These are phyloP conservation scores for Drosophila navojoa DNA, from an alignment of 1,140 invertebrate species.

Conservation along the genomic window DNA sequence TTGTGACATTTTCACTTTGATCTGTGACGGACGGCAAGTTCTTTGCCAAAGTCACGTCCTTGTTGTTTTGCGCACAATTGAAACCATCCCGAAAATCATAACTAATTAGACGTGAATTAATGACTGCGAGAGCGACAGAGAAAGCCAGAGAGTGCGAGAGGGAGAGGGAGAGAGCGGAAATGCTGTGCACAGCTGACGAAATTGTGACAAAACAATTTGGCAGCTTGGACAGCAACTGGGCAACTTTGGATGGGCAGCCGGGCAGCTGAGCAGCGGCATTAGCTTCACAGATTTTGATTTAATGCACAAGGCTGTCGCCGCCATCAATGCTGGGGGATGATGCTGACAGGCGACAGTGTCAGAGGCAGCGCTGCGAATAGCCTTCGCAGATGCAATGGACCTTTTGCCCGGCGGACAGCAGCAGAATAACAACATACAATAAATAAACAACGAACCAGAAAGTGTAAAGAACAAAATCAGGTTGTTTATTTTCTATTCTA, in stretches of 20 bases:
- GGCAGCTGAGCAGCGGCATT: conserved; percentile 16
- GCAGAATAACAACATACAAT: neutral
- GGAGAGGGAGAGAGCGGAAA: conserved; percentile 31
- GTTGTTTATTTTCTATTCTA: conserved; percentile 46
- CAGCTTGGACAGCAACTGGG: conserved; percentile 51
- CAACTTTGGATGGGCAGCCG: neutral
- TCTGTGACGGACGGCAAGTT: conserved; percentile 69
- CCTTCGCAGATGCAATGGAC: conserved; percentile 19
- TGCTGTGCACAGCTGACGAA: conserved; percentile 64
- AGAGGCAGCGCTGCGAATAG: neutral
- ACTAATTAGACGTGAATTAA: conserved; percentile 80
- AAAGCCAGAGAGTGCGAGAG: conserved; percentile 7
- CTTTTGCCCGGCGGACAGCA: conserved; percentile 15
- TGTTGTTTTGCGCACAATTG: conserved; percentile 52
- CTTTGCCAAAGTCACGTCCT: conserved; percentile 81
- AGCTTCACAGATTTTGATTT: conserved; percentile 26
- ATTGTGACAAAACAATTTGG: conserved; percentile 77
- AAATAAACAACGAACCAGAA: conserved; percentile 15
- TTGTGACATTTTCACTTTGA: conserved; percentile 64
- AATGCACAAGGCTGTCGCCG: conserved; percentile 38
- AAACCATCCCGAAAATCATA: conserved; percentile 68
- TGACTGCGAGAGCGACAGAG: conserved; percentile 41
- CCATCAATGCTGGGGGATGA: neutral
- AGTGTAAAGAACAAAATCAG: neutral
- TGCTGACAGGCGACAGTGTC: neutral